Percentiles rank a stretch among this genome's conserved stretches.
phyloP scores from a whole-genome alignment of 1,140 invertebrate genomes.

The silkworm (Bombyx mori) region DNA sequence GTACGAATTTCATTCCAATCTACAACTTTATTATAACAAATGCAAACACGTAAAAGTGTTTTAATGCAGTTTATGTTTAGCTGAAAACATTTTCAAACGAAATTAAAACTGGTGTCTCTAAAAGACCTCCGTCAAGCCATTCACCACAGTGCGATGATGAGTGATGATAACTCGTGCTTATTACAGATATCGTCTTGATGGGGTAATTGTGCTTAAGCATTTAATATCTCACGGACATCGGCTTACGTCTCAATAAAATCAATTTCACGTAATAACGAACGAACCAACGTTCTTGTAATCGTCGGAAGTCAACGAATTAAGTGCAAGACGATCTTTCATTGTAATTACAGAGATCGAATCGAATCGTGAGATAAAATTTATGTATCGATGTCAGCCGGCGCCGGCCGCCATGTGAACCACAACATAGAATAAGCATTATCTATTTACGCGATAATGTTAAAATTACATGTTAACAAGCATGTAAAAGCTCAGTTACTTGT shows the following conservation, averaged over 20 bases:
- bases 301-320: conserved; percentile 34
- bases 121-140: too few species aligned
- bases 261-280: conserved; percentile 27
- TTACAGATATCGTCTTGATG: conserved; percentile 10
- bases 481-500: conserved; percentile 6
- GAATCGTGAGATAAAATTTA: conserved; percentile 39
- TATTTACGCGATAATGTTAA: conserved; percentile 27
- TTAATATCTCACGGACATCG: conserved; percentile 15
- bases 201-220: conserved; percentile 13
- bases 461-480: conserved; percentile 21
- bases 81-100: too few species aligned
- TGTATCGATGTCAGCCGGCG: conserved; percentile 32
- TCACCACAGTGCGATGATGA: too few species aligned
- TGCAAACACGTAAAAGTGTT: too few species aligned
- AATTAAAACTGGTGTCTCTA: too few species aligned
- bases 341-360: conserved; percentile 37
- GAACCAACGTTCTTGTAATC: conserved; percentile 19
- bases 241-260: conserved; percentile 27
- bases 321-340: conserved; percentile 21
- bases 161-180: conserved; percentile 2
- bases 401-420: conserved; percentile 8
- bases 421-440: conserved; percentile 11
- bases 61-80: too few species aligned
- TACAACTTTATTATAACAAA: too few species aligned
- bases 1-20: too few species aligned